These are phyloP conservation scores for Tanypteryx hageni DNA, from an alignment of 2,888 invertebrate genomes.

Conservation along the genomic window DNA sequence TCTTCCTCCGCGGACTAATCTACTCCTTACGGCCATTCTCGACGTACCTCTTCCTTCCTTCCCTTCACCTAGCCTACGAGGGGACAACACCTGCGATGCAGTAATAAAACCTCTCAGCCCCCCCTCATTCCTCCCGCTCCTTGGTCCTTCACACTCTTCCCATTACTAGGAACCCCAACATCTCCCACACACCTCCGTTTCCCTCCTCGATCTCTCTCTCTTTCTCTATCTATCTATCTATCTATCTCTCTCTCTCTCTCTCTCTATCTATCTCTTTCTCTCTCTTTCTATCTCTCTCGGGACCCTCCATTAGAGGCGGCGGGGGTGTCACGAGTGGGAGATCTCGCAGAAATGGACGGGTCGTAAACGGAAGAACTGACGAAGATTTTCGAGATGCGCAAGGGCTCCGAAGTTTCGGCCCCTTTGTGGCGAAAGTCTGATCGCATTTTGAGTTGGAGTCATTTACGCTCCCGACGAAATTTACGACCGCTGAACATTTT, in stretches of 20 bases:
- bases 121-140: neutral
- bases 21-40: neutral
- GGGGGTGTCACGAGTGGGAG: too few relatives aligned
- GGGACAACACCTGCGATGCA: neutral
- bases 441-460: neutral
- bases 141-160: neutral
- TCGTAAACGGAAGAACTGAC: slow-evolving; percentile 15
- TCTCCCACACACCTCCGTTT: neutral
- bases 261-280: too few relatives aligned
- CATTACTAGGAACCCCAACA: neutral
- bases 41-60: too few relatives aligned
- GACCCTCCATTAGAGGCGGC: too few relatives aligned
- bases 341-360: neutral
- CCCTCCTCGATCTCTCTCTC: neutral
- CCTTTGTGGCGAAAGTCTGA: neutral
- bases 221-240: neutral
- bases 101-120: neutral
- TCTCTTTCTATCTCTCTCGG: too few relatives aligned
- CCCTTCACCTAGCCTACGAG: neutral
- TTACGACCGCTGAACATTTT: neutral
- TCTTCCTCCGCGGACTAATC: slow-evolving; percentile 1
- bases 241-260: neutral
- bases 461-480: neutral
- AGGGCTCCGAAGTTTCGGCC: neutral
- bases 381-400: slow-evolving; percentile 1